These are phyloP conservation scores for Emmelina monodactyla DNA, from an alignment of 2,888 invertebrate genomes.

Conservation along the genomic window DNA sequence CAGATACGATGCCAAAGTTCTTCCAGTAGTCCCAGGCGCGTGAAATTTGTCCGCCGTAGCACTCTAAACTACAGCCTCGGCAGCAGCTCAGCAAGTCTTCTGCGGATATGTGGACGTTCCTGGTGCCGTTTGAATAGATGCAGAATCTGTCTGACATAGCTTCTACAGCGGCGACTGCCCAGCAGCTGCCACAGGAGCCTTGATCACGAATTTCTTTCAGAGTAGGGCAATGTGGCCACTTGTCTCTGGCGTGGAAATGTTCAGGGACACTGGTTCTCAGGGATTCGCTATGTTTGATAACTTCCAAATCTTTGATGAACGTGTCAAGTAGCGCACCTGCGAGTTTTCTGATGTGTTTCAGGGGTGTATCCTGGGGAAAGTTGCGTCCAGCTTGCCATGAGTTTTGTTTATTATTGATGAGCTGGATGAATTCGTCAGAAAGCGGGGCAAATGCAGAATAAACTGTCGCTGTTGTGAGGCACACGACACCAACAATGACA, in stretches of 20 bases:
- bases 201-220: constrained; percentile 85
- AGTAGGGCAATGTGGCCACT: constrained; percentile 89
- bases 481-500: too few species aligned
- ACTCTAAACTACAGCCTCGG: constrained; percentile 77
- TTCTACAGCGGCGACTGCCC: constrained; percentile 93
- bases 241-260: constrained; percentile 79
- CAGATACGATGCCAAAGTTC: constrained; percentile 84
- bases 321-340: constrained; percentile 76
- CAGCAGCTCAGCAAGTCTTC: constrained; percentile 88
- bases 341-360: constrained; percentile 69
- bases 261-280: constrained; percentile 69
- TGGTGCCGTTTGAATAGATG: constrained; percentile 76
- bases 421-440: constrained; percentile 75
- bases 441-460: too few species aligned
- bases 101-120: constrained; percentile 80
- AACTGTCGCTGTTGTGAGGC: too few species aligned
- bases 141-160: constrained; percentile 91
- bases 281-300: constrained; percentile 32
- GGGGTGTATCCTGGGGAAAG: constrained; percentile 68
- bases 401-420: constrained; percentile 71
- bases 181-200: constrained; percentile 91
- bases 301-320: constrained; percentile 50
- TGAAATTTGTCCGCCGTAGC: constrained; percentile 81
- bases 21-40: constrained; percentile 91
- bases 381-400: constrained; percentile 85